Conservation (phyloP, 2,888 invertebrate genomes). For the Exephanes ischioxanthus region DNA sequence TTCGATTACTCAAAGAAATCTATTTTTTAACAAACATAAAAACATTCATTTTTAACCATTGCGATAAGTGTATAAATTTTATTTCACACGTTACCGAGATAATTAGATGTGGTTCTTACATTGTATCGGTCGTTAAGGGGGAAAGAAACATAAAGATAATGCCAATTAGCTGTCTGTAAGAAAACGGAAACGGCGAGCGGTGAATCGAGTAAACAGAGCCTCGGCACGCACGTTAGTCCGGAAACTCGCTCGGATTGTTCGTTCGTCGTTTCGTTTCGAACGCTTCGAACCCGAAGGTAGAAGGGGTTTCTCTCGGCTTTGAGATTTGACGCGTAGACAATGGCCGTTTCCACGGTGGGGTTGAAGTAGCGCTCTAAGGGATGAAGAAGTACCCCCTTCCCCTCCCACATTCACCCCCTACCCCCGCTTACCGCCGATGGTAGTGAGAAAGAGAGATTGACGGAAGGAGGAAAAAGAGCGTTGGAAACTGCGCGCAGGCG, state of each 20-base stretch:
- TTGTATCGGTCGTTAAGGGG: neutral
- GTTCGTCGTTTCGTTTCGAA: constrained; percentile 14
- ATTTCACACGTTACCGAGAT: neutral
- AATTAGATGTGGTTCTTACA: neutral
- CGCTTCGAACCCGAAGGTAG: neutral
- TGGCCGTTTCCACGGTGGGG: constrained; percentile 78
- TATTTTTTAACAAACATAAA: neutral
- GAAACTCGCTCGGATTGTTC: constrained; percentile 1
- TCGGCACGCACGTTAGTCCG: constrained; percentile 17
- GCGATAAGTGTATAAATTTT: neutral
- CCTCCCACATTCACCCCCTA: neutral
- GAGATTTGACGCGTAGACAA: constrained; percentile 83
- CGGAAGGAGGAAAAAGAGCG: constrained; percentile 58
- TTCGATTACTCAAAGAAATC: too few species aligned
- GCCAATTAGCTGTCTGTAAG: neutral
- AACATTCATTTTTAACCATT: neutral
- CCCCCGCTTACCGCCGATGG: constrained; percentile 36
- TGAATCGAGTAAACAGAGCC: constrained; percentile 28
- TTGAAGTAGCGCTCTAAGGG: constrained; percentile 68
- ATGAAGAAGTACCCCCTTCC: constrained; percentile 53
- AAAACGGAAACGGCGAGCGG: constrained; percentile 23
- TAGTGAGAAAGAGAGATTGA: constrained; percentile 66
- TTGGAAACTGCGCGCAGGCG: constrained; percentile 67
- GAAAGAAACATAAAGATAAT: neutral
- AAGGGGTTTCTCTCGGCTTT: constrained; percentile 68